These are phyloP conservation scores for Labeo rohita DNA, from an alignment of 2,113 vertebrate genomes.

Conservation along the genomic window DNA sequence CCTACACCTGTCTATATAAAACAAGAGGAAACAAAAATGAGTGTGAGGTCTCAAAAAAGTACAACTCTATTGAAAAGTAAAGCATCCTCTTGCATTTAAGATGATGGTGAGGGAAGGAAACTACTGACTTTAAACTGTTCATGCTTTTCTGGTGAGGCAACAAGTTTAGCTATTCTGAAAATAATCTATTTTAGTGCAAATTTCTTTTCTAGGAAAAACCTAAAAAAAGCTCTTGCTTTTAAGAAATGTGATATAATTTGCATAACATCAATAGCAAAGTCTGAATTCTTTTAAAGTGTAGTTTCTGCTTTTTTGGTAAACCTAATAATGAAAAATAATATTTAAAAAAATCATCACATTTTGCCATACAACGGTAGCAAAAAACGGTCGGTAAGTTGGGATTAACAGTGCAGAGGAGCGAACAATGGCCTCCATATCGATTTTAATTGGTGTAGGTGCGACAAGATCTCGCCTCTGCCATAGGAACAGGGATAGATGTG, in stretches of 20 bases:
- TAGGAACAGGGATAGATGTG: constrained; percentile 47
- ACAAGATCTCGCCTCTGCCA: constrained; percentile 73
- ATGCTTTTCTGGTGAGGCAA: background rate
- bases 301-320: background rate
- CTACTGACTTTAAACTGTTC: background rate
- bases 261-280: background rate
- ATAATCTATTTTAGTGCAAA: background rate
- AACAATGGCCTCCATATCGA: constrained; percentile 70
- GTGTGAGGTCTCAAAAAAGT: constrained; percentile 5
- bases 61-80: background rate
- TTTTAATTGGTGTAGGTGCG: constrained; percentile 76
- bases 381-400: background rate
- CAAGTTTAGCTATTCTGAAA: background rate
- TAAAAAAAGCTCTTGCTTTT: background rate
- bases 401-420: constrained; percentile 61
- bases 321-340: background rate
- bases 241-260: background rate
- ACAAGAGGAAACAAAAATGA: background rate
- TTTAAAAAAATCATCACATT: constrained; percentile 1
- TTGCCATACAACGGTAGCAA: constrained; percentile 32
- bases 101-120: background rate
- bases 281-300: background rate
- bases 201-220: background rate
- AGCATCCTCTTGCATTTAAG: constrained; percentile 9
- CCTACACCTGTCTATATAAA: constrained; percentile 46